A percentile compares a stretch with the other conserved stretches of the same genome.
phyloP scores from a whole-genome alignment of 1,140 invertebrate species.

The Bombus huntii region DNA sequence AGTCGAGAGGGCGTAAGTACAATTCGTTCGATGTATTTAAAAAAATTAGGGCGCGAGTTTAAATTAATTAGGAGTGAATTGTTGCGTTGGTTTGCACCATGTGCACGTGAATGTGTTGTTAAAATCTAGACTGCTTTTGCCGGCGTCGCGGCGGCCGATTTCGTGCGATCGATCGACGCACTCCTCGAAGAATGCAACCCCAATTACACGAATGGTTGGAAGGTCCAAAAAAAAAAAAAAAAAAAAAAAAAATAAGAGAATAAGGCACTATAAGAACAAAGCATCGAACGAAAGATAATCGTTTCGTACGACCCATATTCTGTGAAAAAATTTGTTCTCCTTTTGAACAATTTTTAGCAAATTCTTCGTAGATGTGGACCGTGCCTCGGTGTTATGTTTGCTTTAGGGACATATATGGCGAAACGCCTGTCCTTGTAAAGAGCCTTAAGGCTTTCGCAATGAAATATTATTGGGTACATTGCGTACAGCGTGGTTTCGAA shows the following conservation, averaged over 20 bases:
- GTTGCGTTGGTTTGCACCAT: constrained; percentile 60
- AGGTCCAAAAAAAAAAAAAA: constrained; percentile 58
- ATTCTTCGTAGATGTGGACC: constrained; percentile 38
- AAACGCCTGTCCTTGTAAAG: constrained; percentile 64
- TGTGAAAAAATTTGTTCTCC: not conserved
- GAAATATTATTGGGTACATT: constrained; percentile 60
- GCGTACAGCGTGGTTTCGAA: constrained; percentile 58
- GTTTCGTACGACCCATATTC: not conserved
- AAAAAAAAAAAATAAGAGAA: not conserved
- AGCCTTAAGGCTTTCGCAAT: constrained; percentile 63
- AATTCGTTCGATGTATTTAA: constrained; percentile 11
- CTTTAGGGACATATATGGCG: constrained; percentile 54
- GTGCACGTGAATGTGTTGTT: constrained; percentile 50
- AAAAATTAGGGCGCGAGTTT: constrained; percentile 42
- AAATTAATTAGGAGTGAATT: constrained; percentile 49
- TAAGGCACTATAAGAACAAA: constrained; percentile 14
- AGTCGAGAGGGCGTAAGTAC: constrained; percentile 26
- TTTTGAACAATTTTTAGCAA: not conserved
- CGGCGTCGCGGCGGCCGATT: constrained; percentile 26
- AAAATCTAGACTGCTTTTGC: constrained; percentile 4
- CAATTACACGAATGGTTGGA: constrained; percentile 60
- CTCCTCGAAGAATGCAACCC: constrained; percentile 50
- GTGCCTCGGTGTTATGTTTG: constrained; percentile 32
- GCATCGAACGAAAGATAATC: constrained; percentile 32
- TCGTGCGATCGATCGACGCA: constrained; percentile 33